Conservation (phyloP, 2,888 invertebrate genomes). For the Megamerina dolium region DNA sequence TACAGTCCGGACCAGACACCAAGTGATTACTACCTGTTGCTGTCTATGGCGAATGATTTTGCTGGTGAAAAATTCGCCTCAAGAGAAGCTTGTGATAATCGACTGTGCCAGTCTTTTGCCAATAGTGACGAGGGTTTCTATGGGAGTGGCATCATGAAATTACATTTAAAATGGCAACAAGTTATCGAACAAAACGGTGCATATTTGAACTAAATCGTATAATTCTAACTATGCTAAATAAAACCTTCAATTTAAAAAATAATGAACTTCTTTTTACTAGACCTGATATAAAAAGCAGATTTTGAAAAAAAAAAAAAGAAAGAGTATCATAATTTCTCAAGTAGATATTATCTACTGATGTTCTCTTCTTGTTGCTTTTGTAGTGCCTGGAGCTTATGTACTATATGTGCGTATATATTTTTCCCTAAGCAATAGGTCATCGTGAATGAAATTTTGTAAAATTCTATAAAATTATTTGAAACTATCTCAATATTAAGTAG, state of each 20-base stretch:
- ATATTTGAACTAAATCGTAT: background rate
- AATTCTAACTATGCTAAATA: background rate
- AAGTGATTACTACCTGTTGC: no score
- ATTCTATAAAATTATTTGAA: no score
- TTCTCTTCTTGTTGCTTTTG: no score
- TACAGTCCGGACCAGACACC: no score
- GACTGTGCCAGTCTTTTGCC: background rate
- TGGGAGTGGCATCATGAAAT: background rate
- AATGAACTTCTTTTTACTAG: background rate
- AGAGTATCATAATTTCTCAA: no score
- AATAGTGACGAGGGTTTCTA: background rate
- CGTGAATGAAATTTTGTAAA: no score
- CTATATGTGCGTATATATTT: no score
- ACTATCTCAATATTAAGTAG: no score
- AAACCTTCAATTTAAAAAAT: background rate
- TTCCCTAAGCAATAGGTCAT: no score
- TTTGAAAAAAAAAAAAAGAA: no score
- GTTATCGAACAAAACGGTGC: background rate
- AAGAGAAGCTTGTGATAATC: background rate
- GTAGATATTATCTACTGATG: no score
- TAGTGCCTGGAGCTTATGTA: no score
- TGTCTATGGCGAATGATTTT: background rate
- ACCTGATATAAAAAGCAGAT: background rate
- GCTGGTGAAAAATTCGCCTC: background rate
- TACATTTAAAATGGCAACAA: background rate